phyloP scores from a whole-genome alignment of 2,888 invertebrate genomes.

The Habrosyne pyritoides region DNA sequence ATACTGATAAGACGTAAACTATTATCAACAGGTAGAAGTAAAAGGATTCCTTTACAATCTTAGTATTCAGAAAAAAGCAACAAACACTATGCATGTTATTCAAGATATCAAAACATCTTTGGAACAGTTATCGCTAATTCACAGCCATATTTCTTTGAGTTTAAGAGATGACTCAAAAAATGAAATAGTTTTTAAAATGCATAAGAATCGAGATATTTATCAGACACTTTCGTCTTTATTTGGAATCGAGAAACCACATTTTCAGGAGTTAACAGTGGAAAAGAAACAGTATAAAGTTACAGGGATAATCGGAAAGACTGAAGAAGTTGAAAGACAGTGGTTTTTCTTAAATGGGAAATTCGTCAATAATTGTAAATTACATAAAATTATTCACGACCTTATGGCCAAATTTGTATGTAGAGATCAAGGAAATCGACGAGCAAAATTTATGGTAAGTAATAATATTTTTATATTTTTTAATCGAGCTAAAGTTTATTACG shows the following conservation, averaged over 20 bases:
- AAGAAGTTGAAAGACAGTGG: conserved; percentile 64
- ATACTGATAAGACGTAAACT: background rate
- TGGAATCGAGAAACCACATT: conserved; percentile 57
- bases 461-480: background rate
- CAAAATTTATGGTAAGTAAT: conserved; percentile 48
- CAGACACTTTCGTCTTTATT: conserved; percentile 73
- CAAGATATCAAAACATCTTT: conserved; percentile 84
- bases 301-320: conserved; percentile 80
- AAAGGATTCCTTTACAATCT: conserved; percentile 85
- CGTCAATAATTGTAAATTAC: conserved; percentile 74
- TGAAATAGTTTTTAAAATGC: conserved; percentile 83
- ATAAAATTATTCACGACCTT: conserved; percentile 50
- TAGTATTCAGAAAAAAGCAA: conserved; percentile 83
- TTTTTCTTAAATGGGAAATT: conserved; percentile 87
- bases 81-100: conserved; percentile 80
- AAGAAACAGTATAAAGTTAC: conserved; percentile 76
- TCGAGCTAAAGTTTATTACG: background rate
- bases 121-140: conserved; percentile 85
- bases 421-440: conserved; percentile 18
- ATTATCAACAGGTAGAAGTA: conserved; percentile 80
- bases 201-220: conserved; percentile 80
- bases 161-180: conserved; percentile 86
- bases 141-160: conserved; percentile 86
- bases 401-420: conserved; percentile 40
- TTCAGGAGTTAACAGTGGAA: conserved; percentile 66